Evolutionary conservation across 2,888 invertebrate species (phyloP), one percentile per base, ranked within the genome.

Genomic region (Antheraea yamamai): DNA sequence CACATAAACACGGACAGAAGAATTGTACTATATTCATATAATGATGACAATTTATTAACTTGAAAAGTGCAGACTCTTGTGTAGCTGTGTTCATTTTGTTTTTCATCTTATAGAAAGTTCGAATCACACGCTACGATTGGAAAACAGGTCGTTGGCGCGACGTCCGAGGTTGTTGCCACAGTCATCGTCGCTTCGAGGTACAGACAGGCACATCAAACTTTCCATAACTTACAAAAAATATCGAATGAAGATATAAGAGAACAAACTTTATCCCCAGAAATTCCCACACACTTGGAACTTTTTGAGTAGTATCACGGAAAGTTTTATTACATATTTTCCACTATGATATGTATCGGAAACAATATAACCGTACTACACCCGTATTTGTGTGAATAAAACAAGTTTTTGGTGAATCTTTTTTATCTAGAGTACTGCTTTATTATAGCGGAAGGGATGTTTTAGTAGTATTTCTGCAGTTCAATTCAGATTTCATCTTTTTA

Each of bases 271-370:
- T 2, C 39, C 8, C 2, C 4, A 16, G 35, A 68, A 68, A 68
- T n/a, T 35, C 18, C 30, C 68, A 68, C 68, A 35, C 35, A 68
- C 18, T 68, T 16, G 18, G 0, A 70, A 70, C 39, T 70, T 70
- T 70, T 39, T 39, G 20, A 39, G n/a, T 70, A n/a, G 16, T 70
- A 70, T 35, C 70, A 70, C 39, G 20, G 39, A 39, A 70, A 39
- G 70, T 39, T 39, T 70, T 8, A n/a, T 30, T 70, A 70, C 39
- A 70, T 70, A 70, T 70, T 70, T 70, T 70, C 70, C 39, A 39
- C n/a, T 12, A 20, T 70, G 70, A 39, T n/a, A n/a, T 70, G n/a
- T 39, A 70, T 66, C 64, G 64, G 64, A 66, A 66, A 66, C 30
- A 30, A 4, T 16, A 4, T 61, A 61, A 61, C 23, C n/a, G 12